A percentile compares a stretch with the other conserved stretches of the same genome.
Evolutionary conservation across 2,888 invertebrate species (phyloP).

Genomic region (Rugalucina vietnamica): DNA sequence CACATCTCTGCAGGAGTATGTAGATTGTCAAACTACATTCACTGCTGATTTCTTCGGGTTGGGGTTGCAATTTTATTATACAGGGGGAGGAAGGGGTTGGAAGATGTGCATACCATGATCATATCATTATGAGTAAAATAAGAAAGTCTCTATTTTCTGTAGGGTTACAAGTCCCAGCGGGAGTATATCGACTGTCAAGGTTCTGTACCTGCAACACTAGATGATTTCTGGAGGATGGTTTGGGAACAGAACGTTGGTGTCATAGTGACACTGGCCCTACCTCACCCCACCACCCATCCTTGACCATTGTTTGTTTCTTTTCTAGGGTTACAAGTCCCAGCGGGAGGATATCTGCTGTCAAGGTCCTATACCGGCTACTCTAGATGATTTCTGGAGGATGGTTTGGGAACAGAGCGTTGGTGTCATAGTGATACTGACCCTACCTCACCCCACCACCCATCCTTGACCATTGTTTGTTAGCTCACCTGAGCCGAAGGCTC

Average conservation of each 20-base stretch:
- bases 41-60: no score
- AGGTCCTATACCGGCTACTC: conserved; percentile 66
- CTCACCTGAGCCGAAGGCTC: no score
- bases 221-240: conserved; percentile 69
- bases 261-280: conserved; percentile 63
- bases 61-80: no score
- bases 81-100: no score
- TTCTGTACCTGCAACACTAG: conserved; percentile 66
- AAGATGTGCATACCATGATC: no score
- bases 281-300: neutral
- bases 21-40: no score
- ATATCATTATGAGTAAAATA: no score
- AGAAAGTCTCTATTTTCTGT: no score
- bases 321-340: conserved; percentile 59
- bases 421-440: conserved; percentile 65
- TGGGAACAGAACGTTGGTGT: conserved; percentile 69
- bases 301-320: neutral
- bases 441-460: conserved; percentile 35
- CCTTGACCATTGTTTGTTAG: conserved; percentile 43
- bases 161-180: conserved; percentile 62
- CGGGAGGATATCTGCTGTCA: conserved; percentile 66
- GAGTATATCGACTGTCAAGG: conserved; percentile 68
- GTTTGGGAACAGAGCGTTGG: conserved; percentile 68
- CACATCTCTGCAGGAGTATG: no score
- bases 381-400: conserved; percentile 70